Conservation (phyloP, 2,113 vertebrate genomes). For the Actinemys pallida region DNA sequence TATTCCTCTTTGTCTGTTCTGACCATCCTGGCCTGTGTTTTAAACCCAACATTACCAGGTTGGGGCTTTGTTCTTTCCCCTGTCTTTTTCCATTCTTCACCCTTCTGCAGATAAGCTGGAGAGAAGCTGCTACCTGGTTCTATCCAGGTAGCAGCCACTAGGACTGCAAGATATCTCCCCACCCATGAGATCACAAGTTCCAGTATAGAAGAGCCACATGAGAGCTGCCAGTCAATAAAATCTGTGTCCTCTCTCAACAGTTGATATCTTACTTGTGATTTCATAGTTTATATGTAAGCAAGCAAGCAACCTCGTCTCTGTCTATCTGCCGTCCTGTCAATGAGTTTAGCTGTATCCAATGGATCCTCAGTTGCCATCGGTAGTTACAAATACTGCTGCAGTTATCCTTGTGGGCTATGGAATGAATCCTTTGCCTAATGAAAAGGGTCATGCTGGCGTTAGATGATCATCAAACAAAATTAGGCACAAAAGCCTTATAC, state of each 20-base stretch:
- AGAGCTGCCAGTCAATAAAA: not conserved
- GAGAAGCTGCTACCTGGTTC: not conserved
- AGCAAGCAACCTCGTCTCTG: rapidly evolving
- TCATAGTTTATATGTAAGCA: rapidly evolving
- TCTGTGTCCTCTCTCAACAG: not conserved
- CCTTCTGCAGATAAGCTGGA: rapidly evolving
- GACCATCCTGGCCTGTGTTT: not conserved
- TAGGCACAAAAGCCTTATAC: not conserved
- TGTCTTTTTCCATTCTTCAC: not conserved
- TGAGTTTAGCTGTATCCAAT: not conserved
- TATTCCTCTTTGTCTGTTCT: not conserved
- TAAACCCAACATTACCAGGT: not conserved
- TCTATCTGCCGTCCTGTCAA: not conserved
- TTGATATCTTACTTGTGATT: not conserved
- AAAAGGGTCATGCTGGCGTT: not conserved
- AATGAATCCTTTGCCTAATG: not conserved
- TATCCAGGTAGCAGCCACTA: not conserved
- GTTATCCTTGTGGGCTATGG: not conserved
- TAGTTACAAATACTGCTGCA: not conserved
- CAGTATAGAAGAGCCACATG: not conserved
- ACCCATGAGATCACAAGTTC: not conserved
- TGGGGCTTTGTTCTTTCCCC: not conserved
- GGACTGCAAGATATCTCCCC: not conserved
- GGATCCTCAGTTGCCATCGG: not conserved
- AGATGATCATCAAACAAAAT: not conserved